These are phyloP conservation scores for Hipparchia sbordonii DNA, from an alignment of 2,888 invertebrate species.

Conservation along the genomic window DNA sequence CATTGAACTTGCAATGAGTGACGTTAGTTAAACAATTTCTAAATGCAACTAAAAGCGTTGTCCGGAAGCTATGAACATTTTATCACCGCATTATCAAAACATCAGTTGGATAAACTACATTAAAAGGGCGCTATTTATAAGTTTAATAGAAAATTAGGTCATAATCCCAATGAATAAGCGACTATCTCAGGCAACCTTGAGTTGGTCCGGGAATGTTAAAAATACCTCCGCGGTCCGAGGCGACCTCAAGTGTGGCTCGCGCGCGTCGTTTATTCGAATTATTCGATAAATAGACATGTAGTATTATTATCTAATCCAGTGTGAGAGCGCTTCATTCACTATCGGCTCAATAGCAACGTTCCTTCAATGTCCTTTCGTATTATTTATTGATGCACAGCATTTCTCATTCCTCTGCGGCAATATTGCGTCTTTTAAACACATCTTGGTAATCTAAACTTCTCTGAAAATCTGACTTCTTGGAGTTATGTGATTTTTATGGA, in stretches of 20 bases:
- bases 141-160: conserved; percentile 75
- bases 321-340: conserved; percentile 37
- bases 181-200: conserved; percentile 80
- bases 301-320: conserved; percentile 45
- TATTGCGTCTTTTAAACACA: background rate
- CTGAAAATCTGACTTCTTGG: too few relatives aligned
- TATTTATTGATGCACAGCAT: background rate
- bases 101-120: conserved; percentile 25
- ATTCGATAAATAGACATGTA: conserved; percentile 54
- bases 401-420: background rate
- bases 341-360: conserved; percentile 25
- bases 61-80: conserved; percentile 27
- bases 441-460: too few relatives aligned
- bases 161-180: conserved; percentile 78
- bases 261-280: conserved; percentile 54
- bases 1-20: conserved; percentile 17
- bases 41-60: background rate
- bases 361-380: conserved; percentile 14
- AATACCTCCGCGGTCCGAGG: conserved; percentile 71
- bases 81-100: conserved; percentile 19
- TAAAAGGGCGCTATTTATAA: conserved; percentile 55
- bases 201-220: conserved; percentile 82
- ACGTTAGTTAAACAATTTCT: conserved; percentile 1
- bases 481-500: too few relatives aligned
- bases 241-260: conserved; percentile 58